A percentile compares a stretch with the other conserved stretches of the same genome.
phyloP scores from a whole-genome alignment of 2,888 invertebrate genomes.

The Gasteruption jaculator region DNA sequence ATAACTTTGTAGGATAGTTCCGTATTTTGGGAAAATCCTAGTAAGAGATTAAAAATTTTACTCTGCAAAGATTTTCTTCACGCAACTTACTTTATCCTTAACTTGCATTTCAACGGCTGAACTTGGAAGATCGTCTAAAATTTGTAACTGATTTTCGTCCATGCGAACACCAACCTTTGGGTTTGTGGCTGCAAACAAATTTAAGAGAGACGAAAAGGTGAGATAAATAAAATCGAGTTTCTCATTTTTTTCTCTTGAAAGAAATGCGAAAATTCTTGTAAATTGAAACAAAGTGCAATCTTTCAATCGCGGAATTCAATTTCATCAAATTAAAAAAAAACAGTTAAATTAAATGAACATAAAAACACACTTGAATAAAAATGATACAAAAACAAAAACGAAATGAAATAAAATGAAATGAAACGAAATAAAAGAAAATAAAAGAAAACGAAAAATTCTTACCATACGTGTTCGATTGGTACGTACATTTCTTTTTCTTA shows the following conservation, averaged over 20 bases:
- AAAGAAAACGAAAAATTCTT: slow-evolving; percentile 10
- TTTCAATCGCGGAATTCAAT: no score
- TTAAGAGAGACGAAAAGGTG: background rate
- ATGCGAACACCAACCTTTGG: slow-evolving; percentile 69
- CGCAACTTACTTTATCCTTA: slow-evolving; percentile 75
- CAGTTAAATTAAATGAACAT: background rate
- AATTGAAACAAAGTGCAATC: background rate
- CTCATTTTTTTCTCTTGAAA: no score
- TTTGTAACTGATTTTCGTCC: slow-evolving; percentile 77
- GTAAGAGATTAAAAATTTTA: no score
- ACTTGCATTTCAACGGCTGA: slow-evolving; percentile 93
- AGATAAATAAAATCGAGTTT: no score
- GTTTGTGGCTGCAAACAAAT: slow-evolving; percentile 52
- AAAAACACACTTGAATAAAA: background rate
- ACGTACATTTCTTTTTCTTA: slow-evolving; percentile 54
- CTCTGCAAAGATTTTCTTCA: no score
- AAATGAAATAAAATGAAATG: background rate
- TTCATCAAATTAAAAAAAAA: background rate
- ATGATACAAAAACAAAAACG: background rate
- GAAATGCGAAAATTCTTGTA: no score
- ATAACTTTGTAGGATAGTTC: no score
- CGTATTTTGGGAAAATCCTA: no score
- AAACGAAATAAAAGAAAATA: slow-evolving; percentile 4
- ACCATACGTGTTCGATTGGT: slow-evolving; percentile 12
- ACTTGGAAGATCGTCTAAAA: slow-evolving; percentile 84